A percentile compares a stretch with the other conserved stretches of the same genome.
Conservation (phyloP, 2,797 vertebrate species). For the Falco columbarius region DNA sequence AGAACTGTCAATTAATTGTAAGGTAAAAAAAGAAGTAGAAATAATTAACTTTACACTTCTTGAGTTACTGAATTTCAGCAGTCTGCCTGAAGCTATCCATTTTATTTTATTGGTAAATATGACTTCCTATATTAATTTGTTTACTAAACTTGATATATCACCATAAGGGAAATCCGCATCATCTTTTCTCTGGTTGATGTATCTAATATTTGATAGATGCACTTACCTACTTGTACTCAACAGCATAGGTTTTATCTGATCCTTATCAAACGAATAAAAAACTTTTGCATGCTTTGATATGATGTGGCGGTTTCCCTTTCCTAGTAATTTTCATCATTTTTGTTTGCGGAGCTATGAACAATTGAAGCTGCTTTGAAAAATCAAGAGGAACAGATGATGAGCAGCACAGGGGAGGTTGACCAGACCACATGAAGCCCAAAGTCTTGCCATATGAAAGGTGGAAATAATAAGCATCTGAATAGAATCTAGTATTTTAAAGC, state of each 20-base stretch:
- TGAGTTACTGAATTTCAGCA: neutral
- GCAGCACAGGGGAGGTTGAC: neutral
- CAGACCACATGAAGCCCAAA: neutral
- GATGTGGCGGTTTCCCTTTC: neutral
- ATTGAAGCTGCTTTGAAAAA: neutral
- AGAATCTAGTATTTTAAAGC: neutral
- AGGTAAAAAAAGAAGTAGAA: neutral
- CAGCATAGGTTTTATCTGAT: neutral
- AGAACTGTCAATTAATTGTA: slow-evolving; percentile 2
- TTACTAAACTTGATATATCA: neutral
- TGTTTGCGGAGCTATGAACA: neutral
- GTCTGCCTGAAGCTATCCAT: neutral
- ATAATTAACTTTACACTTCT: neutral
- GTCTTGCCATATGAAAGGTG: neutral
- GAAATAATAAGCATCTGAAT: neutral
- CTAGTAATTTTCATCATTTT: neutral
- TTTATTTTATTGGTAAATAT: neutral
- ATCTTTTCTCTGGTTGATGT: neutral
- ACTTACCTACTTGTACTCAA: neutral
- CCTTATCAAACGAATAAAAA: neutral
- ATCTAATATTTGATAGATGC: neutral
- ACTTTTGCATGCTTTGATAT: neutral
- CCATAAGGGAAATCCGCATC: neutral
- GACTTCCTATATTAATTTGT: neutral
- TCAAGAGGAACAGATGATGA: neutral